Evolutionary conservation across 2,113 vertebrate genomes (phyloP).

Genomic region (Limanda limanda): DNA sequence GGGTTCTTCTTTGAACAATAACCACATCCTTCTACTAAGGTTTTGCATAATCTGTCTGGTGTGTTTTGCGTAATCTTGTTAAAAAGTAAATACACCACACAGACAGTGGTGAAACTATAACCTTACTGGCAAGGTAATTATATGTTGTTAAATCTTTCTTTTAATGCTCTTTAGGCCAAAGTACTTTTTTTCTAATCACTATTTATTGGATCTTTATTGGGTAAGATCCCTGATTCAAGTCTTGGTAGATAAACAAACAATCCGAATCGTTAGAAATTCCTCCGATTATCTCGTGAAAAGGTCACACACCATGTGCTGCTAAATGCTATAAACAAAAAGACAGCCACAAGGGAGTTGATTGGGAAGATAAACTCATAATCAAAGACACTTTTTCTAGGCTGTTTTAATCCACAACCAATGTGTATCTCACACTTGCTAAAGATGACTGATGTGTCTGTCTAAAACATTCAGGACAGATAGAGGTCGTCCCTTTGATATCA

Average conservation of each 20-base stretch:
- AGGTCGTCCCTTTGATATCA: slow-evolving; percentile 19
- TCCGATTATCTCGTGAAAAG: too few relatives aligned
- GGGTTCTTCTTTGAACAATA: too few relatives aligned
- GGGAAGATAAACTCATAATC: background rate
- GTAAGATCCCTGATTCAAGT: background rate
- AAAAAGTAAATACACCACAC: too few relatives aligned
- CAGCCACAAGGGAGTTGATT: background rate
- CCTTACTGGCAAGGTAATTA: too few relatives aligned
- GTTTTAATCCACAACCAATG: slow-evolving; percentile 37
- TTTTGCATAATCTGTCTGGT: too few relatives aligned
- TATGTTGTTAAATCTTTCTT: background rate
- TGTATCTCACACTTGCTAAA: slow-evolving; percentile 30
- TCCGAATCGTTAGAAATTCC: background rate
- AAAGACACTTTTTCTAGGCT: background rate
- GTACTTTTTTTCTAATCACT: too few relatives aligned
- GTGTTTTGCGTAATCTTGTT: too few relatives aligned
- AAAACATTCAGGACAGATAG: background rate
- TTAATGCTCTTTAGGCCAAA: background rate
- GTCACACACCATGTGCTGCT: background rate
- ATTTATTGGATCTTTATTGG: background rate
- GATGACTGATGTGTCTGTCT: background rate
- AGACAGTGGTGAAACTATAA: too few relatives aligned
- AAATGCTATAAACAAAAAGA: too few relatives aligned
- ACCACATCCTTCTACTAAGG: too few relatives aligned
- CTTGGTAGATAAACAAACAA: background rate